These are phyloP conservation scores for Pammene aurita DNA, from an alignment of 2,888 invertebrate species.

Conservation along the genomic window DNA sequence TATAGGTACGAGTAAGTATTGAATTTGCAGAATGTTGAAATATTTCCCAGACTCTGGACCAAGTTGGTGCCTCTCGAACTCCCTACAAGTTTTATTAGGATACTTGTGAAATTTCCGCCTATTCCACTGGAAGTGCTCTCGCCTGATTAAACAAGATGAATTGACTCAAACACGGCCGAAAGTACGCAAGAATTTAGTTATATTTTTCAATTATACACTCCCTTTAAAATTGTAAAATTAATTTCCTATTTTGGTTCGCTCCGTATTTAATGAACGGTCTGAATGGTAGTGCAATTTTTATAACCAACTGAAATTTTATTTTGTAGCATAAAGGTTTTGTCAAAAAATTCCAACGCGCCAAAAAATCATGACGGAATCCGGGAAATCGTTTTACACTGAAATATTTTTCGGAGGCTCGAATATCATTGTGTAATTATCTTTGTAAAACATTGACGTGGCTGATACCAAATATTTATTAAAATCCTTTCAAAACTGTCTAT, in stretches of 20 bases:
- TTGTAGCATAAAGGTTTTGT: slow-evolving; percentile 1
- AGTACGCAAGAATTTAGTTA: slow-evolving; percentile 54
- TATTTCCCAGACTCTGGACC: slow-evolving; percentile 45
- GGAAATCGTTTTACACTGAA: slow-evolving; percentile 9
- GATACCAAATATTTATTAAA: neutral
- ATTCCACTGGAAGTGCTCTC: slow-evolving; percentile 74
- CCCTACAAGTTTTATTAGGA: slow-evolving; percentile 79
- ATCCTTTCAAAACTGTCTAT: slow-evolving; percentile 19
- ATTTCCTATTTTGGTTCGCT: slow-evolving; percentile 48
- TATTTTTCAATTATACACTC: slow-evolving; percentile 55
- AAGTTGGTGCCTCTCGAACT: slow-evolving; percentile 69
- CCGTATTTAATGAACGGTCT: slow-evolving; percentile 5
- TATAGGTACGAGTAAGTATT: slow-evolving; percentile 60
- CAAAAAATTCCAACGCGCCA: neutral
- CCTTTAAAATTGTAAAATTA: slow-evolving; percentile 48
- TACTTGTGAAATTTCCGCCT: slow-evolving; percentile 81
- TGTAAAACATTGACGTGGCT: slow-evolving; percentile 8
- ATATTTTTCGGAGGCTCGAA: neutral
- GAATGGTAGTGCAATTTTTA: neutral
- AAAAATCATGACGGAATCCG: slow-evolving; percentile 10
- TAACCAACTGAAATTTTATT: no score
- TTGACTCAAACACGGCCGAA: slow-evolving; percentile 68
- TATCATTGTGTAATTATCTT: slow-evolving; percentile 8
- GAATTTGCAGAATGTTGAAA: slow-evolving; percentile 74
- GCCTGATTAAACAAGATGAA: slow-evolving; percentile 82